Conservation (phyloP, 2,888 invertebrate species). For the Cylloceria caligata region DNA sequence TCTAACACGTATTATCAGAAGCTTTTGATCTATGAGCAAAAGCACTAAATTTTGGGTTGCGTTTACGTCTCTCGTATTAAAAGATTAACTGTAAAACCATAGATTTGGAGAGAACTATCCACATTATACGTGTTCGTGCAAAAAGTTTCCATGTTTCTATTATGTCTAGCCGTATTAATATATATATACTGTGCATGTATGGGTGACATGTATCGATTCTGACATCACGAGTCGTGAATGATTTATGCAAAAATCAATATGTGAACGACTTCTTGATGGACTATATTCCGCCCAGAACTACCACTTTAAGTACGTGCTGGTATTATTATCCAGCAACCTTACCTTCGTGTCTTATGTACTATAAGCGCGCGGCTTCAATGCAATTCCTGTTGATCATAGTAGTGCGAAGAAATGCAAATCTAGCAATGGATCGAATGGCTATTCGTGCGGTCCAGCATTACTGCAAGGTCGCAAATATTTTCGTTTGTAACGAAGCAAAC, state of each 20-base stretch:
- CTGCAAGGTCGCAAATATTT: conserved; percentile 14
- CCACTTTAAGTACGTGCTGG: conserved; percentile 54
- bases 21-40: neutral
- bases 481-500: neutral
- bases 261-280: conserved; percentile 72
- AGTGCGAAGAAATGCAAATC: neutral
- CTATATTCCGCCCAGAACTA: conserved; percentile 58
- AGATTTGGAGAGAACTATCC: neutral
- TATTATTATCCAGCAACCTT: conserved; percentile 15
- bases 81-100: neutral
- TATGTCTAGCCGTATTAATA: neutral
- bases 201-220: conserved; percentile 70
- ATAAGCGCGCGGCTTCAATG: neutral
- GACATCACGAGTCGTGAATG: conserved; percentile 69
- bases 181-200: neutral
- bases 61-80: neutral
- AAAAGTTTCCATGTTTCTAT: neutral
- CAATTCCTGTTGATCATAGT: neutral
- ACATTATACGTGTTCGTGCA: neutral
- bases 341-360: neutral
- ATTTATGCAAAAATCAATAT: conserved; percentile 77
- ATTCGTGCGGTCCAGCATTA: conserved; percentile 4
- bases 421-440: neutral
- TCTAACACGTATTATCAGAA: no score
- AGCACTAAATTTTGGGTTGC: neutral